Conservation (phyloP, 1,140 invertebrate genomes). For the Drosophila eugracilis region DNA sequence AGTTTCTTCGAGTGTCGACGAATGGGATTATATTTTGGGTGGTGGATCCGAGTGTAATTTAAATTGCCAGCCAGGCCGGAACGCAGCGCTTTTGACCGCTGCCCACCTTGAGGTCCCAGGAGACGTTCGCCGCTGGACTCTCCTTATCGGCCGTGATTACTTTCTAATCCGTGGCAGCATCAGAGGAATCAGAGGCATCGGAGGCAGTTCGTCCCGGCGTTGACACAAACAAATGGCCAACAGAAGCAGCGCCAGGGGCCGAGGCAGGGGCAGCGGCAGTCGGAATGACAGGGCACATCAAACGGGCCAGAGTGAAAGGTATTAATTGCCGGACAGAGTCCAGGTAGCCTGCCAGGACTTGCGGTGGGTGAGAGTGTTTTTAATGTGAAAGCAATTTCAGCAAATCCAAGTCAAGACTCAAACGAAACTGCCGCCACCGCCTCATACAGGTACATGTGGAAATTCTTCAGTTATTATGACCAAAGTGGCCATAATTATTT, state of each 20-base stretch:
- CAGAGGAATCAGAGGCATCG: constrained; percentile 71
- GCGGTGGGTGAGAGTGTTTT: constrained; percentile 67
- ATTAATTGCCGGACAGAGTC: constrained; percentile 68
- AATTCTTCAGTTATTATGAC: constrained; percentile 73
- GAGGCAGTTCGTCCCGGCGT: constrained; percentile 60
- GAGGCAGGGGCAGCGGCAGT: constrained; percentile 44
- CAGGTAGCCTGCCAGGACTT: constrained; percentile 61
- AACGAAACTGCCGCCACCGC: constrained; percentile 49
- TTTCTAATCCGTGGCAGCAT: constrained; percentile 81
- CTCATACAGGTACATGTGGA: constrained; percentile 42
- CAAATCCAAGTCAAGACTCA: constrained; percentile 69
- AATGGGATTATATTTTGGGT: constrained; percentile 9
- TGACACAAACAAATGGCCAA: constrained; percentile 80
- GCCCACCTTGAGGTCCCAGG: constrained; percentile 56
- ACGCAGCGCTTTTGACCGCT: constrained; percentile 48
- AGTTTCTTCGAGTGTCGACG: constrained; percentile 4
- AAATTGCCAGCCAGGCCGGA: constrained; percentile 60
- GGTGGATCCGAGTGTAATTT: constrained; percentile 55
- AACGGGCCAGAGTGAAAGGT: constrained; percentile 75
- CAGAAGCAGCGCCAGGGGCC: too few relatives aligned
- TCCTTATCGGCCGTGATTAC: constrained; percentile 82
- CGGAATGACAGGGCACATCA: constrained; percentile 74
- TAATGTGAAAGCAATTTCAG: constrained; percentile 82
- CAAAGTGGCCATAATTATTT: constrained; percentile 82
- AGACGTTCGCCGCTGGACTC: constrained; percentile 61